Base-by-base conservation (phyloP, 2,797 vertebrate genomes). In the Pipistrellus kuhlii region DNA sequence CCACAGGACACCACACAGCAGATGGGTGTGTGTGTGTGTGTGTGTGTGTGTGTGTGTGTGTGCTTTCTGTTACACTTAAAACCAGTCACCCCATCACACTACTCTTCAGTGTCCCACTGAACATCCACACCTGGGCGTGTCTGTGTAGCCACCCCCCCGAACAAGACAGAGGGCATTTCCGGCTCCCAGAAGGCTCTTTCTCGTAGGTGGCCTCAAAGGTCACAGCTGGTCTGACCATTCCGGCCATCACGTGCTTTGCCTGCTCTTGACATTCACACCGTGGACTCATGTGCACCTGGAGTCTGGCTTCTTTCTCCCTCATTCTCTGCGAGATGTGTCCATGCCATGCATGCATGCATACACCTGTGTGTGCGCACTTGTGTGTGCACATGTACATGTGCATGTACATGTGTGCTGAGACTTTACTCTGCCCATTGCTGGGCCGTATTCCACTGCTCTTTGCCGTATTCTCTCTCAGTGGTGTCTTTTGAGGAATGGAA, bases 271-370 rank as follows among this genome's bases (percentile, higher is more conserved):
- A 7, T 32, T 46, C 44, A 11, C 35, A 2, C 66, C 0, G 0
- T 35, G 76, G 17, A 25, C 80, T 30, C 32, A 3, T 2, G 44
- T 10, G 46, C 27, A 20, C 44, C 69, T 35, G 13, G 38, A 46
- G 23, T 17, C 23, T 38, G 80, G 55, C 32, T 38, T 18, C 44
- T 82, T 83, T 30, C 27, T 68, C 46, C 27, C 9, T 12, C 0
- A 0, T 35, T 41, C 10, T 41, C 38, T 15, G 23, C 0, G 13
- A 12, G 12, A 2, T 23, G 12, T 0, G 30, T 3, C 21, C 4
- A 0, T 12, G 35, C 15, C 2, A 13, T 0, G 10, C 18, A 8
- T 5, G 32, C 14, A 9, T 8, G 41, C 1, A 25, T 9, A 32
- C 35, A 38, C 9, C 2, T 38, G 66, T 41, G 68, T 23, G 30